Evolutionary conservation across 1,140 invertebrate species (phyloP), one percentile per base, ranked within the genome.

Genomic region (Tenebrio molitor): DNA sequence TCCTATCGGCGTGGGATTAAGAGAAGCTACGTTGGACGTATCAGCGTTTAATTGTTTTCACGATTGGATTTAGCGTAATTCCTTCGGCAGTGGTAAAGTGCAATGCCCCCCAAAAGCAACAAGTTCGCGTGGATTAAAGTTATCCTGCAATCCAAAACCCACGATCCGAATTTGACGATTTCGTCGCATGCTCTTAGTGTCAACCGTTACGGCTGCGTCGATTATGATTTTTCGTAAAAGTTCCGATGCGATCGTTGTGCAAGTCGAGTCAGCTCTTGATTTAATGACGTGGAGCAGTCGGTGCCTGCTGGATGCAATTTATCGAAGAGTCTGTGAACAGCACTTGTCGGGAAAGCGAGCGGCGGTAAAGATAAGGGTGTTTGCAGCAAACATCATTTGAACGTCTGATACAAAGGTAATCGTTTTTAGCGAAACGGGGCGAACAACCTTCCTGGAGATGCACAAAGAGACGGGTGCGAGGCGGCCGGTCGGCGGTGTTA

Each of bases 401-500:
- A 71, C 69, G 69, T 71, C 69, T 71, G 44, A 70, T 58, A 58
- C 53, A 71, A 62, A 71, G 69, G 69, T 71, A 71, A 71, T 71
- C 69, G 69, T 62, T 64, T 63, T 64, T 71, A 58, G 25, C 15
- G 58, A 46, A 64, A 42, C 29, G 53, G 21, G 50, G 69, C 69
- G 53, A 71, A 63, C 50, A 70, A 70, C 68, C 68, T 46, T 44
- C 17, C 41, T 58, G 50, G 46, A 58, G 50, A 58, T 58, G 50
- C 50, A 58, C 50, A 58, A 58, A 58, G 50, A 58, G 50, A 58
- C 50, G 50, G 50, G 50, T 58, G 23, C 12, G 50, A 58, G 50
- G 50, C 23, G 50, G 50, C 21, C 23, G 50, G 50, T 58, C 50
- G 50, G 23, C 50, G 50, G 21, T 58, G 50, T n/a, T 58, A 58